A percentile compares a stretch with the other conserved stretches of the same genome.
These are phyloP conservation scores for Anabacerthia variegaticeps DNA, from an alignment of 2,797 vertebrate genomes.

Conservation along the genomic window DNA sequence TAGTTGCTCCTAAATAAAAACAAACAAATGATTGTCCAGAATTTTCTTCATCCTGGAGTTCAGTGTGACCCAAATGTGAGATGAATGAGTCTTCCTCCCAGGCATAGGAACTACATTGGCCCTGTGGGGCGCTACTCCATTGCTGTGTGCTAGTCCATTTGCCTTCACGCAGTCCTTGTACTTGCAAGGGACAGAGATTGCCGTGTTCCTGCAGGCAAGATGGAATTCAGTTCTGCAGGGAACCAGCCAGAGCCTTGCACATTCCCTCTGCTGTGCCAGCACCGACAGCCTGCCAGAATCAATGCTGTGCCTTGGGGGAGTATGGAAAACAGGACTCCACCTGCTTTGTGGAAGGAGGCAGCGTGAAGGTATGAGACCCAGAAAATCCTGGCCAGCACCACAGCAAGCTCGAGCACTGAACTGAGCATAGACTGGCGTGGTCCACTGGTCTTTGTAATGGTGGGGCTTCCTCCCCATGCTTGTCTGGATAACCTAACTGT, in stretches of 20 bases:
- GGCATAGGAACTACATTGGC: fast-evolving
- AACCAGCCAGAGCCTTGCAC: background rate
- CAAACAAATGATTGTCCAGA: background rate
- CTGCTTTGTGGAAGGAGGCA: background rate
- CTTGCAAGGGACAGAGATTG: background rate
- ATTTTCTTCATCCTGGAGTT: background rate
- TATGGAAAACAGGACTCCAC: background rate
- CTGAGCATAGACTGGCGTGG: background rate
- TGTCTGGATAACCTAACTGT: background rate
- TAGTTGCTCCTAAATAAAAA: background rate
- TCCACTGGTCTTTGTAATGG: background rate
- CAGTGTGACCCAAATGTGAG: background rate
- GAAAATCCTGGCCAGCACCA: background rate
- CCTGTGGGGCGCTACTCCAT: background rate
- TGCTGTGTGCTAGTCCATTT: background rate
- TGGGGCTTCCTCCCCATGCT: background rate
- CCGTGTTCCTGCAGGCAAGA: fast-evolving
- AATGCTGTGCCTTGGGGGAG: background rate
- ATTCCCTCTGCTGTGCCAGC: background rate
- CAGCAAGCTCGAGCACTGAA: background rate
- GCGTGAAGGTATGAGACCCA: background rate
- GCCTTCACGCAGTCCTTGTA: background rate
- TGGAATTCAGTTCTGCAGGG: background rate
- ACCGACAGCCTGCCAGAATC: background rate
- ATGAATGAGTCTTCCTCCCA: background rate